These are phyloP conservation scores for Lordiphosa fenestrarum DNA, from an alignment of 2,888 invertebrate genomes.

Conservation along the genomic window DNA sequence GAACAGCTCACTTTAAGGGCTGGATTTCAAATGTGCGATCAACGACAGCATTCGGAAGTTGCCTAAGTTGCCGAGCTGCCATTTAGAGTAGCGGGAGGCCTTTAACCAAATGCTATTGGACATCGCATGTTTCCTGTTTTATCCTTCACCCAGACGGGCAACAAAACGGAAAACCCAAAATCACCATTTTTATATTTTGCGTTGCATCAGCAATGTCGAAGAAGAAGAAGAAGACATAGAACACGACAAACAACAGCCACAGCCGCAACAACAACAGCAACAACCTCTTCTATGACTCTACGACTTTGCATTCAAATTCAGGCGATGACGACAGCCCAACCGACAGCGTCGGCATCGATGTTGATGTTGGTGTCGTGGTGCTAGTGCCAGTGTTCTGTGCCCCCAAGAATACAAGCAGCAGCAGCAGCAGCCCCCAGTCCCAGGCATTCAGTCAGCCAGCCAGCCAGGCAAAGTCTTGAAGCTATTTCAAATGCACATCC, in stretches of 20 bases:
- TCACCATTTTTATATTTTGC: slow-evolving; percentile 34
- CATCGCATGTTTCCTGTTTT: neutral
- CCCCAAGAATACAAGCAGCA: slow-evolving; percentile 31
- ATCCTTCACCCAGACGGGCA: slow-evolving; percentile 1
- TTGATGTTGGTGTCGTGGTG: slow-evolving; percentile 19
- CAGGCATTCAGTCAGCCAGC: slow-evolving; percentile 6
- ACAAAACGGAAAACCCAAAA: slow-evolving; percentile 42
- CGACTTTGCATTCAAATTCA: slow-evolving; percentile 58
- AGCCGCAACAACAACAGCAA: slow-evolving; percentile 9
- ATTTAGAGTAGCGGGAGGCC: neutral
- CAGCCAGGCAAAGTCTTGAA: slow-evolving; percentile 25
- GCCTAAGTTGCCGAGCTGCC: too few relatives aligned
- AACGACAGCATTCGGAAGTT: too few relatives aligned
- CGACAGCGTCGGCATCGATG: slow-evolving; percentile 22
- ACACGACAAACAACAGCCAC: slow-evolving; percentile 16
- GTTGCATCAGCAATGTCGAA: slow-evolving; percentile 30
- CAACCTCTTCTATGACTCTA: slow-evolving; percentile 23
- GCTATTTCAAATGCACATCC: slow-evolving; percentile 39
- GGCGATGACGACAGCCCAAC: slow-evolving; percentile 62
- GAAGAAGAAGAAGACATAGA: slow-evolving; percentile 8
- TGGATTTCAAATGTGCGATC: too few relatives aligned
- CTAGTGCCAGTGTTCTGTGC: too few relatives aligned
- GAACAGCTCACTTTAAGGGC: too few relatives aligned
- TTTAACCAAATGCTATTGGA: too few relatives aligned
- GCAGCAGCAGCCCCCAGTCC: slow-evolving; percentile 11